phyloP scores from a whole-genome alignment of 2,797 vertebrate genomes.

The Pipistrellus kuhlii region DNA sequence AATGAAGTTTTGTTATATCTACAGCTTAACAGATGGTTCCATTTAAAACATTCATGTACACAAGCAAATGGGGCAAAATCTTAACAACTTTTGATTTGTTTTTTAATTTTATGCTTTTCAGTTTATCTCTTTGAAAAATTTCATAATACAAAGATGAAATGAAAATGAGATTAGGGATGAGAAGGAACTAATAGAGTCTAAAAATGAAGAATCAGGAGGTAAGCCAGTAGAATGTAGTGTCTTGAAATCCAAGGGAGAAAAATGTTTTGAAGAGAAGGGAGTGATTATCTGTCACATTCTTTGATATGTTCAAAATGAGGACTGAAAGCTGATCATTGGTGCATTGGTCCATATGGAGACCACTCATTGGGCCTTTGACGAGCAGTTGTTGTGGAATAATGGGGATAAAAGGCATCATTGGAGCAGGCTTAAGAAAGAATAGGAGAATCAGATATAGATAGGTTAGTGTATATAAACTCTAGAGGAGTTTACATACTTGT shows the following conservation, averaged over 20 bases:
- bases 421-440: not conserved
- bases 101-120: slow-evolving; percentile 26
- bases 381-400: not conserved
- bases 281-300: slow-evolving; percentile 20
- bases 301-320: not conserved
- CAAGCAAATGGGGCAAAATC: not conserved
- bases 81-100: not conserved
- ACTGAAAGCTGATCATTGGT: not conserved
- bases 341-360: not conserved
- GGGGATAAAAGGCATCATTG: not conserved
- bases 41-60: not conserved
- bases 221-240: slow-evolving; percentile 7
- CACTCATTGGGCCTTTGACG: not conserved
- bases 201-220: slow-evolving; percentile 12
- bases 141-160: not conserved
- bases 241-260: not conserved
- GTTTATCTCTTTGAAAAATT: slow-evolving; percentile 39
- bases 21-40: not conserved
- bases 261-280: not conserved
- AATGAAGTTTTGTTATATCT: not conserved
- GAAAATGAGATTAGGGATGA: slow-evolving; percentile 14
- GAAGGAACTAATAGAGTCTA: not conserved
- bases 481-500: not conserved
- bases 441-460: not conserved
- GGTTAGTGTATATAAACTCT: not conserved